Evolutionary conservation across 2,888 invertebrate species (phyloP).

Genomic region (Rhabditoides inermis): DNA sequence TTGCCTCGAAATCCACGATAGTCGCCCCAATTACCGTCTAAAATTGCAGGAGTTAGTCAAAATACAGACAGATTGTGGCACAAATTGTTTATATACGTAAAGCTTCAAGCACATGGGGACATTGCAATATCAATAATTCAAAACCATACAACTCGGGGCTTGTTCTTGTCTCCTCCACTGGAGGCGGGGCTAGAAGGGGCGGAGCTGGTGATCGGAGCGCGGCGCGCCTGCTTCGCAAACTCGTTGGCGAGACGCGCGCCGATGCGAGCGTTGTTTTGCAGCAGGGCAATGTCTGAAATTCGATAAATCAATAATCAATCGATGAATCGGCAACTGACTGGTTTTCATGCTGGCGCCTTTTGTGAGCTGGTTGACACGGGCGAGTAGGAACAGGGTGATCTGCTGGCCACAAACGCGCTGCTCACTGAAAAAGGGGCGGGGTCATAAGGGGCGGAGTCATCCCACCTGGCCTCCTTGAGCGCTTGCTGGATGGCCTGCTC

Average conservation of each 20-base stretch:
- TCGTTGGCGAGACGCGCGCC: conserved; percentile 75
- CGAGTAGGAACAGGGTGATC: conserved; percentile 82
- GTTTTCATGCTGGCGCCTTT: conserved; percentile 72
- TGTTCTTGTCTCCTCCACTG: conserved; percentile 3
- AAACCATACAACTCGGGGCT: conserved; percentile 21
- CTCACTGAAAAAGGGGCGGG: conserved; percentile 22
- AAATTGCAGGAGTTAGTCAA: conserved; percentile 13
- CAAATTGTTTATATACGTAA: too few relatives aligned
- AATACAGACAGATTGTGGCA: neutral
- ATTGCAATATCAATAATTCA: too few relatives aligned
- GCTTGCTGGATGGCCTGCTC: conserved; percentile 68
- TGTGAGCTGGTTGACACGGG: conserved; percentile 71
- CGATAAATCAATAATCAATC: neutral
- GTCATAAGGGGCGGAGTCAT: neutral
- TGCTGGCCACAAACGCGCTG: conserved; percentile 70
- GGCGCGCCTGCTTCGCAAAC: too few relatives aligned
- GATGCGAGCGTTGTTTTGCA: conserved; percentile 81
- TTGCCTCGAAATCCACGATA: conserved; percentile 49
- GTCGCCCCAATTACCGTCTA: conserved; percentile 51
- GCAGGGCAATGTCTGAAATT: conserved; percentile 72
- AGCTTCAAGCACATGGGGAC: too few relatives aligned
- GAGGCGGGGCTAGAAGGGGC: too few relatives aligned
- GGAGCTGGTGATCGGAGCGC: too few relatives aligned
- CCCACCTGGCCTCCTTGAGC: conserved; percentile 58
- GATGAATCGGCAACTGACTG: conserved; percentile 63